Percentiles rank a stretch among this genome's conserved stretches.
Evolutionary conservation across 1,140 invertebrate species (phyloP).

Genomic region (Nomia melanderi): DNA sequence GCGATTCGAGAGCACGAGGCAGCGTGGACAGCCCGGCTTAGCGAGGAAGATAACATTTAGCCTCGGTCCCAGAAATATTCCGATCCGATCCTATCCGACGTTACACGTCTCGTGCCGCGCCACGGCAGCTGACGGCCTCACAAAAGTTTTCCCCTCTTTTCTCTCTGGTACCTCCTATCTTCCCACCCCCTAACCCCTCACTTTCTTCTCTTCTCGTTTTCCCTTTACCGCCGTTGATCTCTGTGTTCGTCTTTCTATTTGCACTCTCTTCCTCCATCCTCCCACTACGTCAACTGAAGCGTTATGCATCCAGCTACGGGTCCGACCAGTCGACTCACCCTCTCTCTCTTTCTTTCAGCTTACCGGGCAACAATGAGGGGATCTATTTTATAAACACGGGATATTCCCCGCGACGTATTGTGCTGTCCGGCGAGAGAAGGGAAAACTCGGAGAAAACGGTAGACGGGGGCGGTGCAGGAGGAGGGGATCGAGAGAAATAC

Average conservation of each 20-base stretch:
- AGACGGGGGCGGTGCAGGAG: background rate
- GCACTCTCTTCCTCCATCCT: background rate
- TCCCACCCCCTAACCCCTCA: constrained; percentile 19
- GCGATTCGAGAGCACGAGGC: constrained; percentile 21
- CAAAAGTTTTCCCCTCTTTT: constrained; percentile 69
- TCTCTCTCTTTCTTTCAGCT: constrained; percentile 49
- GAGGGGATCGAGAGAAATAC: constrained; percentile 46
- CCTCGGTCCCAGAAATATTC: constrained; percentile 72
- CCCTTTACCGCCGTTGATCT: background rate
- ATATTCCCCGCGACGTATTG: constrained; percentile 60
- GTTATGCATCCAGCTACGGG: constrained; percentile 49
- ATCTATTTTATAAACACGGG: constrained; percentile 68
- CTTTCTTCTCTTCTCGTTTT: constrained; percentile 14
- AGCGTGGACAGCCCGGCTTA: constrained; percentile 10
- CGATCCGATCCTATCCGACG: constrained; percentile 72
- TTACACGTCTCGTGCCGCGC: constrained; percentile 38
- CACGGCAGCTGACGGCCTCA: constrained; percentile 73
- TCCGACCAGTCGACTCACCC: constrained; percentile 19
- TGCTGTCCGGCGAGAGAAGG: constrained; percentile 41
- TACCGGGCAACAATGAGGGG: constrained; percentile 61
- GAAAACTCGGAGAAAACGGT: constrained; percentile 46
- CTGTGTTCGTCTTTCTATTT: background rate
- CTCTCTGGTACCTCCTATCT: constrained; percentile 15
- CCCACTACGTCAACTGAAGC: constrained; percentile 29
- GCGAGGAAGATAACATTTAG: constrained; percentile 74